A percentile compares a stretch with the other conserved stretches of the same genome.
These are phyloP conservation scores for Acanthopagrus latus DNA, from an alignment of 2,797 vertebrate species.

Conservation along the genomic window DNA sequence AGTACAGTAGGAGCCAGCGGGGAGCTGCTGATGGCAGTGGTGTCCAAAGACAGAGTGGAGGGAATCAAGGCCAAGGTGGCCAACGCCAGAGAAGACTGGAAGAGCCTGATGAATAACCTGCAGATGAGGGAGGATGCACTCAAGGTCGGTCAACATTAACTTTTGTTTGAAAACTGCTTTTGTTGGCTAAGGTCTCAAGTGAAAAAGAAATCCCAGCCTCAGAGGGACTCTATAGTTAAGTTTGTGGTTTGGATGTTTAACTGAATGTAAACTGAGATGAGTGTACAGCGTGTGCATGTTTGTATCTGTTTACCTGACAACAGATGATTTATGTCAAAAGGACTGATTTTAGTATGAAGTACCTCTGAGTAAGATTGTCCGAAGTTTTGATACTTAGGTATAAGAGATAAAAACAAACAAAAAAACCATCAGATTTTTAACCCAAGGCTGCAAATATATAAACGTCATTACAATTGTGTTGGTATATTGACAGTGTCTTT, in stretches of 20 bases:
- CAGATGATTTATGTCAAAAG: background rate
- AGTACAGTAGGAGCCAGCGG: slow-evolving; percentile 90
- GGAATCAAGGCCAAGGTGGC: slow-evolving; percentile 88
- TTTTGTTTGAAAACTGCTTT: slow-evolving; percentile 26
- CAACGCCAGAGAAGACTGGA: slow-evolving; percentile 93
- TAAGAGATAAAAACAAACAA: background rate
- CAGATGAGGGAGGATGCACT: slow-evolving; percentile 91
- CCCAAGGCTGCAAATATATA: too few species aligned
- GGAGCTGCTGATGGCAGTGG: slow-evolving; percentile 90
- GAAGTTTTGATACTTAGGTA: too few species aligned
- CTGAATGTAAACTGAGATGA: background rate
- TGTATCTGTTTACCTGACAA: background rate
- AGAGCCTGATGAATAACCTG: slow-evolving; percentile 91
- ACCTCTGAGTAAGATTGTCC: background rate
- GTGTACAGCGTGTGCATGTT: background rate
- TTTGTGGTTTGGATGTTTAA: slow-evolving; percentile 7
- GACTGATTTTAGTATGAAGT: background rate
- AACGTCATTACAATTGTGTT: too few species aligned
- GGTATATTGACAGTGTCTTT: too few species aligned
- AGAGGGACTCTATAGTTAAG: background rate
- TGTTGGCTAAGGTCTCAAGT: background rate
- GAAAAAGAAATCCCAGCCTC: background rate
- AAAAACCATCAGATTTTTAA: too few species aligned
- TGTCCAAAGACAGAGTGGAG: slow-evolving; percentile 90
- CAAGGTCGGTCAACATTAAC: slow-evolving; percentile 82